phyloP scores from a whole-genome alignment of 2,888 invertebrate species.

The Cheiracanthium punctorium region DNA sequence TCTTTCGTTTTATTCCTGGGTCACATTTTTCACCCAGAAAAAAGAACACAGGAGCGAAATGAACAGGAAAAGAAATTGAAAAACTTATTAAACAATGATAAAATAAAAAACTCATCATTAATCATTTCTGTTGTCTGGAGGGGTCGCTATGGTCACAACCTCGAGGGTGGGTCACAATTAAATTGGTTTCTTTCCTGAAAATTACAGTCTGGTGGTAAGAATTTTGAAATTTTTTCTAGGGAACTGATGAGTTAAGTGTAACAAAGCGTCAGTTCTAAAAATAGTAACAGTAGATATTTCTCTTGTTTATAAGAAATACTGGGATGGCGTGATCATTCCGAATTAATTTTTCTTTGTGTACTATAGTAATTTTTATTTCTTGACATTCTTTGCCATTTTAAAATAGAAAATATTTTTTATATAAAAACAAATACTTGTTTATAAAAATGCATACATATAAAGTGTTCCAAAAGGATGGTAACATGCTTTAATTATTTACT shows the following conservation, averaged over 20 bases:
- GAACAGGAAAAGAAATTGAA: background rate
- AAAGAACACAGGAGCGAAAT: too few relatives aligned
- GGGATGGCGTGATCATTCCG: background rate
- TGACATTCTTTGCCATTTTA: too few relatives aligned
- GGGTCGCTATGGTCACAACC: background rate
- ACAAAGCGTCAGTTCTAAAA: background rate
- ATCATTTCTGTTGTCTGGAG: background rate
- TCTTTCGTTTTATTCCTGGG: too few relatives aligned
- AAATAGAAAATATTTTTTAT: too few relatives aligned
- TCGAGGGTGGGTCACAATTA: background rate
- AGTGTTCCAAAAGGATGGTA: too few relatives aligned
- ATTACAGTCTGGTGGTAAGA: background rate
- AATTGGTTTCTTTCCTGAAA: slow-evolving; percentile 14
- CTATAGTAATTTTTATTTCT: too few relatives aligned
- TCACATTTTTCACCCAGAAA: too few relatives aligned
- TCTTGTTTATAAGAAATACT: too few relatives aligned
- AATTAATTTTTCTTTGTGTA: background rate
- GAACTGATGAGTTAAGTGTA: background rate
- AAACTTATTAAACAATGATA: background rate
- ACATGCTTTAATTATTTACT: too few relatives aligned
- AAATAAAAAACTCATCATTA: background rate
- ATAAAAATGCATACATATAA: too few relatives aligned
- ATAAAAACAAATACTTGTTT: too few relatives aligned
- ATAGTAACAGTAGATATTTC: background rate
- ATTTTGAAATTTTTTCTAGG: background rate